Evolutionary conservation across 1,140 invertebrate species (phyloP).

Genomic region (Whitmania pigra): DNA sequence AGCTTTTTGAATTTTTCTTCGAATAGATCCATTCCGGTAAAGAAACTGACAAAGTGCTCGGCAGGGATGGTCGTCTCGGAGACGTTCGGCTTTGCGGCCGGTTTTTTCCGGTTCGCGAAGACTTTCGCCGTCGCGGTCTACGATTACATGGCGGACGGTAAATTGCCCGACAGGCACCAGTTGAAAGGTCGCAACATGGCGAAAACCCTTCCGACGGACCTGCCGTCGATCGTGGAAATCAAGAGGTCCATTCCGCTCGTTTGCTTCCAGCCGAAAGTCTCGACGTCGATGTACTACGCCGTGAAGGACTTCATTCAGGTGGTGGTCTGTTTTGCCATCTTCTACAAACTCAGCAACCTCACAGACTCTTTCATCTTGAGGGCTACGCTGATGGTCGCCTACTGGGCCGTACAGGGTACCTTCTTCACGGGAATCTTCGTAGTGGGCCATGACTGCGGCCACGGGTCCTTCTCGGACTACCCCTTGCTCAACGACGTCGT

Average conservation of each 20-base stretch:
- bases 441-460: constrained; percentile 40
- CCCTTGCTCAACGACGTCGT: constrained; percentile 26
- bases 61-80: no score
- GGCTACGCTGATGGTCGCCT: constrained; percentile 26
- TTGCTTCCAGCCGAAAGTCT: constrained; percentile 31
- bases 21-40: no score
- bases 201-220: constrained; percentile 1
- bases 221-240: constrained; percentile 25
- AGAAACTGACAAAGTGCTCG: no score
- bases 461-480: constrained; percentile 36
- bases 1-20: no score
- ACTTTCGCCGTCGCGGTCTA: background rate
- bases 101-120: no score
- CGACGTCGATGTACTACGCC: constrained; percentile 32
- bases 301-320: constrained; percentile 30
- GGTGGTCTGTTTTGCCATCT: constrained; percentile 28
- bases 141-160: background rate
- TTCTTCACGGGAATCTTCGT: constrained; percentile 34
- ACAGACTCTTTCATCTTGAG: constrained; percentile 16
- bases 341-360: constrained; percentile 28
- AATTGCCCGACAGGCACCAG: background rate
- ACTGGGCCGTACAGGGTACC: constrained; percentile 36
- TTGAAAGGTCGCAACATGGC: background rate
- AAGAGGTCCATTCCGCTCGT: constrained; percentile 29
- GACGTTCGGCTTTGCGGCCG: no score